phyloP scores from a whole-genome alignment of 2,888 invertebrate species.

The Trissolcus brochymenae region DNA sequence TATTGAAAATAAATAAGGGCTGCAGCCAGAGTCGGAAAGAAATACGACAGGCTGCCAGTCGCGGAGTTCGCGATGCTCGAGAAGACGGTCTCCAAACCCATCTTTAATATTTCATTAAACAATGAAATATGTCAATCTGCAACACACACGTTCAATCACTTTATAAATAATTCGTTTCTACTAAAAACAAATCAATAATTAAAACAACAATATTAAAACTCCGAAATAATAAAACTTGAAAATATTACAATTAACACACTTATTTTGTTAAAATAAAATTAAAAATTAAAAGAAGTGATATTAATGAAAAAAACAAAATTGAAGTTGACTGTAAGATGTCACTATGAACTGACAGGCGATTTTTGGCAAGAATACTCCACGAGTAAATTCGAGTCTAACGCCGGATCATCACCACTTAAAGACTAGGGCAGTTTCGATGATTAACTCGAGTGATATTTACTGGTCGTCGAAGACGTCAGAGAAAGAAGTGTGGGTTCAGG shows the following conservation, averaged over 20 bases:
- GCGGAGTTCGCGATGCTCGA: constrained; percentile 75
- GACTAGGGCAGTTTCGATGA: constrained; percentile 50
- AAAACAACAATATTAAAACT: not conserved
- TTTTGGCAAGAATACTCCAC: not conserved
- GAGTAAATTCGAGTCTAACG: constrained; percentile 14
- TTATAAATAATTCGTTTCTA: not conserved
- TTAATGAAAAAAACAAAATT: too few species aligned
- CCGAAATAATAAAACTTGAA: not conserved
- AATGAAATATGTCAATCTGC: constrained; percentile 18
- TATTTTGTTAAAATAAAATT: too few species aligned
- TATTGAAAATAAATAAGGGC: constrained; percentile 92
- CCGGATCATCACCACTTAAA: constrained; percentile 24
- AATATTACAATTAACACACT: too few species aligned
- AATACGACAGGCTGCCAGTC: constrained; percentile 85
- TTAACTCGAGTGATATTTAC: constrained; percentile 50
- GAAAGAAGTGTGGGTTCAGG: constrained; percentile 42
- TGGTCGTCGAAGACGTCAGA: constrained; percentile 30
- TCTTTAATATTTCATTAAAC: constrained; percentile 49
- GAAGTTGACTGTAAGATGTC: not conserved
- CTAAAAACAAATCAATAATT: not conserved
- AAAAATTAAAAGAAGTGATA: too few species aligned
- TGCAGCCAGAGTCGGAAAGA: constrained; percentile 89
- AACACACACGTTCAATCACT: constrained; percentile 2
- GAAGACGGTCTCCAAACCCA: constrained; percentile 70
- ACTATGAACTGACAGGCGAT: not conserved